phyloP scores from a whole-genome alignment of 1,140 invertebrate genomes.

The Globodera ellingtonae region DNA sequence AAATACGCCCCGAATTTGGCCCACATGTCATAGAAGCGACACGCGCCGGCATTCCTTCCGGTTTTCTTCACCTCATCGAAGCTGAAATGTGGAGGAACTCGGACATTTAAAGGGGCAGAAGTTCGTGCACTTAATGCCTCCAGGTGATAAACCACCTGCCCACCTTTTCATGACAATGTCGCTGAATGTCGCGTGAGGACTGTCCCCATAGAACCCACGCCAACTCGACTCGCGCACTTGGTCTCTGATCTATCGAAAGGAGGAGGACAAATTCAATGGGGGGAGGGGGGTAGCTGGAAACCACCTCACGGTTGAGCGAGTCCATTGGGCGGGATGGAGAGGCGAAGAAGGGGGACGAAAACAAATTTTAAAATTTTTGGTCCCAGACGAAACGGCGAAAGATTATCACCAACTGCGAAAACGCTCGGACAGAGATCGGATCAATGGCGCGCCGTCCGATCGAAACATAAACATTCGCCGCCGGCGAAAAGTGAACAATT shows the following conservation, averaged over 20 bases:
- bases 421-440: neutral
- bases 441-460: neutral
- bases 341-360: neutral
- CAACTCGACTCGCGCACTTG: conserved; percentile 4
- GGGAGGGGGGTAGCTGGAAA: neutral
- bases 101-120: no score
- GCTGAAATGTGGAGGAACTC: conserved; percentile 6
- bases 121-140: no score
- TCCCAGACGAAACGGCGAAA: neutral
- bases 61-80: conserved; percentile 41
- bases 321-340: neutral
- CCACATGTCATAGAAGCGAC: conserved; percentile 26
- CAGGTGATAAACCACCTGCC: neutral
- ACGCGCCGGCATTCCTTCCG: conserved; percentile 32
- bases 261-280: no score
- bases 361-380: neutral
- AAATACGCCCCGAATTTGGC: neutral
- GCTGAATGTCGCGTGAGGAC: neutral
- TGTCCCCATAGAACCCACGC: neutral
- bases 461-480: neutral
- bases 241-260: neutral
- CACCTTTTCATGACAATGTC: neutral
- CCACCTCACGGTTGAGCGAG: neutral
- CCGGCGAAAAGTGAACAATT: neutral
- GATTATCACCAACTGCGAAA: neutral